Percentiles rank a stretch among this genome's conserved stretches.
Conservation (phyloP, 2,113 vertebrate genomes). For the Rhinopomastus cyanomelas region DNA sequence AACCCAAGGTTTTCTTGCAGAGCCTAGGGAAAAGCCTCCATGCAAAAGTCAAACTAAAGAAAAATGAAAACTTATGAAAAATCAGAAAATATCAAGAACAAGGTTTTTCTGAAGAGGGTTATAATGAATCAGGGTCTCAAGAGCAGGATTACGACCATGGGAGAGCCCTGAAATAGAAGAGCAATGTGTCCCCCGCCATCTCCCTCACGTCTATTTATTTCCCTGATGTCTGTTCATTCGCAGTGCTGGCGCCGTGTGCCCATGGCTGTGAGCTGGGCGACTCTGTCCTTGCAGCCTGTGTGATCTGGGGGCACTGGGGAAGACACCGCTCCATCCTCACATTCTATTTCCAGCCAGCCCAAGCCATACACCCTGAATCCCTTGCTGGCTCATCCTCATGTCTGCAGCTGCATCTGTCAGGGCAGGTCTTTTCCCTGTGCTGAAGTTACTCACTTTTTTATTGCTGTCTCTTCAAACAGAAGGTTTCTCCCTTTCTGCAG, state of each 20-base stretch:
- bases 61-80: neutral
- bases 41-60: neutral
- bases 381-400: neutral
- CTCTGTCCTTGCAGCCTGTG: neutral
- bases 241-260: no score
- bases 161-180: neutral
- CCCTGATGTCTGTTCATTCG: no score
- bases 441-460: no score
- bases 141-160: neutral
- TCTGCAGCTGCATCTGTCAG: neutral
- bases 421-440: neutral
- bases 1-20: no score
- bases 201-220: neutral
- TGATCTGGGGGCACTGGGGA: rapidly evolving
- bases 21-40: neutral
- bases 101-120: neutral
- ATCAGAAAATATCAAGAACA: neutral
- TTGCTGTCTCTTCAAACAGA: neutral
- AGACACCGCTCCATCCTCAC: neutral
- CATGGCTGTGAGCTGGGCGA: rapidly evolving
- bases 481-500: neutral
- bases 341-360: neutral
- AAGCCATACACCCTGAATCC: rapidly evolving
- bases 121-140: neutral
- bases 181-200: no score